phyloP scores from a whole-genome alignment of 2,797 vertebrate species.

The Platyrinchus mystaceus region DNA sequence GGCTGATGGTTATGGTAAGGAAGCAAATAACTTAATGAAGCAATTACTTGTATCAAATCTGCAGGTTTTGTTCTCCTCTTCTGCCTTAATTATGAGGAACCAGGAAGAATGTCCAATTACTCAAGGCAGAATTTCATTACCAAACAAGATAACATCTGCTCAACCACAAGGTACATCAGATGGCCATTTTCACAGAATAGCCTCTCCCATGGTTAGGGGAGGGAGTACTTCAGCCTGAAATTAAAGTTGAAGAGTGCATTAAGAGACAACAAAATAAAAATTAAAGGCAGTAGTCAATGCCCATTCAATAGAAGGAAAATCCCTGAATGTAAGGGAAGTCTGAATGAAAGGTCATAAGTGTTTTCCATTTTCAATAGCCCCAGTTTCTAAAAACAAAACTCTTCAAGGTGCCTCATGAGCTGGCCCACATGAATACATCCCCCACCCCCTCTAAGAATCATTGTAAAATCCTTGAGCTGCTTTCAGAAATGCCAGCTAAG shows the following conservation, averaged over 20 bases:
- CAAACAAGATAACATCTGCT: constrained; percentile 39
- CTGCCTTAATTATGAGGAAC: constrained; percentile 20
- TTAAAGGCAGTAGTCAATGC: background rate
- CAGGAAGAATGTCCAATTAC: constrained; percentile 49
- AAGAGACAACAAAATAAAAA: background rate
- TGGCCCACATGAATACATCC: background rate
- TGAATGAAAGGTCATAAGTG: background rate
- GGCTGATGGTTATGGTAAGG: background rate
- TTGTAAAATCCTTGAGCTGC: background rate
- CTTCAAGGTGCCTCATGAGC: background rate
- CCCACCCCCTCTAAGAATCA: background rate
- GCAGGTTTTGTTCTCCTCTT: constrained; percentile 35
- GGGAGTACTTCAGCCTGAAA: background rate
- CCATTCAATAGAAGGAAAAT: background rate
- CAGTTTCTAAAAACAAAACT: constrained; percentile 8
- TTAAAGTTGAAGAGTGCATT: background rate
- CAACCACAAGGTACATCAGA: constrained; percentile 11
- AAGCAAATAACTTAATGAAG: constrained; percentile 33
- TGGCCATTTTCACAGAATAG: background rate
- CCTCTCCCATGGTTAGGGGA: background rate
- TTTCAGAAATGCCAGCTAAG: constrained; percentile 33
- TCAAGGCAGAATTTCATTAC: constrained; percentile 40
- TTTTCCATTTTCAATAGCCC: constrained; percentile 3
- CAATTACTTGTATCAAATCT: constrained; percentile 38
- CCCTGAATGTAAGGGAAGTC: background rate